Percentiles rank a stretch among this genome's conserved stretches.
phyloP scores from a whole-genome alignment of 2,113 vertebrate species.

The Protomyctophum bolini region DNA sequence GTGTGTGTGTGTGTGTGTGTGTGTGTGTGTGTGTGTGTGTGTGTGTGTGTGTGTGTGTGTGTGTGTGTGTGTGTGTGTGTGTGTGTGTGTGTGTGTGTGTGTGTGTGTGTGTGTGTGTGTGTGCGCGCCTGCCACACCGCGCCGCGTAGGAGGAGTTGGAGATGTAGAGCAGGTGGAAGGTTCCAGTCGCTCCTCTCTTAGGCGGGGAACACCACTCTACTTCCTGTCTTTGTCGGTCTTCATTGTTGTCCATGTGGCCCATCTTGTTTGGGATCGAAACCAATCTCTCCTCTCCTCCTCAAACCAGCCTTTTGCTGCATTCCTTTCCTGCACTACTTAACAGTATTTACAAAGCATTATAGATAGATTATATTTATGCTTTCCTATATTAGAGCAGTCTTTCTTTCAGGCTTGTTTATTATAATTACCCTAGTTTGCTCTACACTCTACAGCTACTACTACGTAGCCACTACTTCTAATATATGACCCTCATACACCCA shows the following conservation, averaged over 20 bases:
- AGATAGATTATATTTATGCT: not conserved
- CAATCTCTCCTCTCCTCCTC: constrained; percentile 28
- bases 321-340: not conserved
- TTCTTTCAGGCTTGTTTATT: too few relatives aligned
- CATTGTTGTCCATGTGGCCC: constrained; percentile 57
- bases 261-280: constrained; percentile 54
- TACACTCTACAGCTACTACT: not conserved
- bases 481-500: not conserved
- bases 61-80: too few relatives aligned
- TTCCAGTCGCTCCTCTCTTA: constrained; percentile 38
- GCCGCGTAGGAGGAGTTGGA: constrained; percentile 13
- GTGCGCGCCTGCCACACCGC: too few relatives aligned
- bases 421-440: not conserved
- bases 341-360: not conserved
- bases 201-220: constrained; percentile 32
- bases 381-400: too few relatives aligned
- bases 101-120: too few relatives aligned
- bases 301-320: constrained; percentile 15
- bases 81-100: not conserved
- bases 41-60: not conserved
- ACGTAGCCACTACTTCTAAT: too few relatives aligned
- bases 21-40: not conserved
- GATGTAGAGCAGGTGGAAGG: constrained; percentile 54
- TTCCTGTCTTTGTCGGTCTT: constrained; percentile 71
- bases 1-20: too few relatives aligned